Conservation (phyloP, 2,113 vertebrate species). For the Sterrhoptilus dennistouni region DNA sequence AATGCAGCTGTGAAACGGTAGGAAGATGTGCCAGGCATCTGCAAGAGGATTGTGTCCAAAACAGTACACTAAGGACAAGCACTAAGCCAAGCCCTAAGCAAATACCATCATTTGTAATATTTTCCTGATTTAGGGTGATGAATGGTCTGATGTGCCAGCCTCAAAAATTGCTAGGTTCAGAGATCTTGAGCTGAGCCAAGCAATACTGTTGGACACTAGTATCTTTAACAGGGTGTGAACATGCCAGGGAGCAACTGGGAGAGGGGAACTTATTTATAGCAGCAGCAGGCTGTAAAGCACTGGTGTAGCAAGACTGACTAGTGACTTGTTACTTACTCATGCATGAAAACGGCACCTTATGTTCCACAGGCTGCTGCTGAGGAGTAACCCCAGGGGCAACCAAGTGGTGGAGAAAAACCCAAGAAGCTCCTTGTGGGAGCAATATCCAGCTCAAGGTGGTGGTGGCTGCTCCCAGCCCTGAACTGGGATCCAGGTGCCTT, state of each 20-base stretch:
- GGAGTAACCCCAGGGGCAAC: neutral
- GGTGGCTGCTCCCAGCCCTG: neutral
- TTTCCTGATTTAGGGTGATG: neutral
- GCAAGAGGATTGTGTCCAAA: neutral
- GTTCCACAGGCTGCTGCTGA: neutral
- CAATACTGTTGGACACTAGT: neutral
- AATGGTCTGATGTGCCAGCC: neutral
- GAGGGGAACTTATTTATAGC: neutral
- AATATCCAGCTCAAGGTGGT: neutral
- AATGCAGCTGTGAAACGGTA: neutral
- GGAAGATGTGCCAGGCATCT: neutral
- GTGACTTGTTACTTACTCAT: constrained; percentile 13
- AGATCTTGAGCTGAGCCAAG: neutral
- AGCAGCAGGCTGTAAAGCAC: neutral
- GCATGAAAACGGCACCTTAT: neutral
- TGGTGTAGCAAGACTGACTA: neutral
- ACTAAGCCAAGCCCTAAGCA: neutral
- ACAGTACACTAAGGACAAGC: neutral
- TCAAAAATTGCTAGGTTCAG: neutral
- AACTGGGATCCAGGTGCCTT: neutral
- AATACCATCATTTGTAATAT: neutral
- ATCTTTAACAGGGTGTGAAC: neutral
- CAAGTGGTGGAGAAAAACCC: neutral
- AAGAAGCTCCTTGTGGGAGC: neutral
- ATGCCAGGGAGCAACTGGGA: neutral